Evolutionary conservation across 2,888 invertebrate genomes (phyloP).

Genomic region (Tryphoninae sp.): DNA sequence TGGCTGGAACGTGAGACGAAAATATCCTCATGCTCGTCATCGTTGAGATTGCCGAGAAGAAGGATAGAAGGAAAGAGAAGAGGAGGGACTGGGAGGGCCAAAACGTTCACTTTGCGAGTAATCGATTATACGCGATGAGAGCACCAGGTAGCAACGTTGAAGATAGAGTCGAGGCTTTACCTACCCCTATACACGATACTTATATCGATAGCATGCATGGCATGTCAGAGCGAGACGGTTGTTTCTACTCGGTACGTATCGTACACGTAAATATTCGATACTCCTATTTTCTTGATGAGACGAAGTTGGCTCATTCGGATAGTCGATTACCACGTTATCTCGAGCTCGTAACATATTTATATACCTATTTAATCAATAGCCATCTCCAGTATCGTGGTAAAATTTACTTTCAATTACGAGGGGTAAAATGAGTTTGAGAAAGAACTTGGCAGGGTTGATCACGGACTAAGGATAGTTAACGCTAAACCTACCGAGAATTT

Average conservation of each 20-base stretch:
- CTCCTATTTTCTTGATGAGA: constrained; percentile 20
- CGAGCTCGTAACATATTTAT: background rate
- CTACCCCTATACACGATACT: constrained; percentile 12
- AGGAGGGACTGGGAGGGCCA: background rate
- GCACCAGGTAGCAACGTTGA: constrained; percentile 42
- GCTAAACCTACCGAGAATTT: too few relatives aligned
- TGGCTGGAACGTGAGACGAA: too few relatives aligned
- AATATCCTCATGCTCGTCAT: background rate
- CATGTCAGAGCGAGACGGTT: background rate
- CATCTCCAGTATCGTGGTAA: too few relatives aligned
- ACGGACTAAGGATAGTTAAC: too few relatives aligned
- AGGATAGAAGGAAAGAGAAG: background rate
- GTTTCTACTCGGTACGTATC: background rate
- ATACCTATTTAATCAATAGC: too few relatives aligned
- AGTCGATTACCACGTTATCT: constrained; percentile 48
- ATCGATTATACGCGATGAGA: constrained; percentile 57
- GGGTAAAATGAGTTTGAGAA: background rate
- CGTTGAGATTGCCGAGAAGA: background rate
- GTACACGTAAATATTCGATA: background rate
- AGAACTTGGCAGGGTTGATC: too few relatives aligned
- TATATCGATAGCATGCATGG: background rate
- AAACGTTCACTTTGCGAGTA: constrained; percentile 56
- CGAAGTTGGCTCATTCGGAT: constrained; percentile 41
- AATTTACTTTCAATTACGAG: too few relatives aligned
- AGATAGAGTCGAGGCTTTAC: constrained; percentile 13